Percentiles rank a stretch among this genome's conserved stretches.
Evolutionary conservation across 2,113 vertebrate species (phyloP).

Genomic region (Pollimyrus isidori): DNA sequence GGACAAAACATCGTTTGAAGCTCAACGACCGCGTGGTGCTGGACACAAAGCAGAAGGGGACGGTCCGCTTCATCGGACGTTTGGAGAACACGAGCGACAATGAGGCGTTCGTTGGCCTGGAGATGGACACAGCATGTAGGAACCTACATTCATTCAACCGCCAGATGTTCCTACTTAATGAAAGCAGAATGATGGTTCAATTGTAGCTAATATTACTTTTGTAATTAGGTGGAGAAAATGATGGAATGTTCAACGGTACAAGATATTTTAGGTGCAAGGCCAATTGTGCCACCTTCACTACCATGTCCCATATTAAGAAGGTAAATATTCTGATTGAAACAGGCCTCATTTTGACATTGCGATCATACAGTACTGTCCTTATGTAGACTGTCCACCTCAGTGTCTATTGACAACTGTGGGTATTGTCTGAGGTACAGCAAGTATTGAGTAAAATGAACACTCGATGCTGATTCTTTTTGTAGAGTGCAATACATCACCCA

Average conservation of each 20-base stretch:
- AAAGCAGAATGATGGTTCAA: not conserved
- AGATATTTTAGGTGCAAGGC: constrained; percentile 11
- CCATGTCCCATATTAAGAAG: constrained; percentile 8
- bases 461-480: not conserved
- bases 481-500: not conserved
- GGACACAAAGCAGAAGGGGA: constrained; percentile 6
- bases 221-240: constrained; percentile 18
- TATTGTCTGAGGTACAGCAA: not conserved
- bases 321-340: not conserved
- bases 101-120: constrained; percentile 8
- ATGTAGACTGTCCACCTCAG: not conserved
- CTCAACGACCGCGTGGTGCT: constrained; percentile 6
- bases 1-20: constrained; percentile 11
- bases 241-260: constrained; percentile 11
- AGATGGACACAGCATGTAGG: constrained; percentile 16
- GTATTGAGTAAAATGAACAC: not conserved
- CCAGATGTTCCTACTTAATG: not conserved
- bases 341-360: not conserved
- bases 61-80: not conserved
- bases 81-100: not conserved
- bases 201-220: not conserved
- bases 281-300: constrained; percentile 16
- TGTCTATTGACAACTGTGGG: not conserved
- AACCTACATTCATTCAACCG: not conserved
- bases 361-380: not conserved